These are phyloP conservation scores for Helicoverpa armigera DNA, from an alignment of 1,140 invertebrate species.

Conservation along the genomic window DNA sequence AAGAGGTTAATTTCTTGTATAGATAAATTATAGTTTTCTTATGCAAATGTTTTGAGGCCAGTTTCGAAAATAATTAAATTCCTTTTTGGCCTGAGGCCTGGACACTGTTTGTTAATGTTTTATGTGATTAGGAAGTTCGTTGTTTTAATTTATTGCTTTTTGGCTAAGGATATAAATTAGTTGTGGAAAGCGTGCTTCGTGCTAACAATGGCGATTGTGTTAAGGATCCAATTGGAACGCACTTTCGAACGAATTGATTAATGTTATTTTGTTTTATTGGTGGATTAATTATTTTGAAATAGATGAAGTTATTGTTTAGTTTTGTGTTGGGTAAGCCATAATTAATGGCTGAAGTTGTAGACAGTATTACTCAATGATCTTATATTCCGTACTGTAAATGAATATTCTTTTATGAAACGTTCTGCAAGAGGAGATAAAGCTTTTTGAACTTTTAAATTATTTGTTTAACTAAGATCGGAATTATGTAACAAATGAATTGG, in stretches of 20 bases:
- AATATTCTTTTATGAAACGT: too few relatives aligned
- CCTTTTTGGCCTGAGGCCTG: constrained; percentile 65
- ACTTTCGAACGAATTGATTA: constrained; percentile 10
- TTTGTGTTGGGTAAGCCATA: background rate
- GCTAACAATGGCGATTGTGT: constrained; percentile 35
- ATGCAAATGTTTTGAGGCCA: constrained; percentile 77
- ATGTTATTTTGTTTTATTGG: constrained; percentile 28
- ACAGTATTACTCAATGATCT: too few relatives aligned
- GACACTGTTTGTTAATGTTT: constrained; percentile 74
- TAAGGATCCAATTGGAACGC: background rate
- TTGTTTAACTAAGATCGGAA: background rate
- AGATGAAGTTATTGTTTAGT: background rate
- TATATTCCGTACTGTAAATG: too few relatives aligned
- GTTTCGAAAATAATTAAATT: constrained; percentile 83
- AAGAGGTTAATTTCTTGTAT: constrained; percentile 81
- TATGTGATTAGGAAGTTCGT: constrained; percentile 76
- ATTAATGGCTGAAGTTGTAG: background rate
- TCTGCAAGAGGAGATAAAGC: background rate
- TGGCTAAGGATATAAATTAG: constrained; percentile 43
- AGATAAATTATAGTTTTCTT: constrained; percentile 83
- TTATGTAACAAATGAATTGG: constrained; percentile 15
- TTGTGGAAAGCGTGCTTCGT: constrained; percentile 9
- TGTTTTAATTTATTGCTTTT: constrained; percentile 56
- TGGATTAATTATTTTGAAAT: constrained; percentile 8
- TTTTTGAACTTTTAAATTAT: too few relatives aligned